Conservation (phyloP, 92 coral and sea anemone genomes). For the Phenganax subtilis region DNA sequence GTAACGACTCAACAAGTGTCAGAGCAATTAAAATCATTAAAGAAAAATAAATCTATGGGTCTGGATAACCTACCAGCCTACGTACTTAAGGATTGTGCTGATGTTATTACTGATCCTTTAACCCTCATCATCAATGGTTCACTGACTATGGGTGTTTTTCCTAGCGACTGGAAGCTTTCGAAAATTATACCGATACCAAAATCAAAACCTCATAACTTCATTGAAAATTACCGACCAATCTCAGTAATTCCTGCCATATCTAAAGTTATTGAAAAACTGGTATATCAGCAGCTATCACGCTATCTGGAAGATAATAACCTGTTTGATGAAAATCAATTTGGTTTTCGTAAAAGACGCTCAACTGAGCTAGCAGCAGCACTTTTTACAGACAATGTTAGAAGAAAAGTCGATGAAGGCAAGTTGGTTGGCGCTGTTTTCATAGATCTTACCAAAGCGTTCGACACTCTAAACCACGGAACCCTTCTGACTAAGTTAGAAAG, state of each 20-base stretch:
- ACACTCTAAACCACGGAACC: slow-evolving; percentile 12
- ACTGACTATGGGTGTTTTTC: slow-evolving; percentile 10
- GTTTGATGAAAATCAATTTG: slow-evolving; percentile 14
- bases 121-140: slow-evolving; percentile 25
- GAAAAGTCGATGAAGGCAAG: slow-evolving; percentile 30
- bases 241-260: slow-evolving; percentile 27
- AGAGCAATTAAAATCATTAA: slow-evolving; percentile 10
- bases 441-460: slow-evolving; percentile 18
- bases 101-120: slow-evolving; percentile 17
- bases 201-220: slow-evolving; percentile 3
- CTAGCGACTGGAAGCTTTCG: slow-evolving; percentile 31
- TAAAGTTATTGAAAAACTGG: slow-evolving; percentile 23
- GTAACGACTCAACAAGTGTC: slow-evolving; percentile 6
- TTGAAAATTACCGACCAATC: slow-evolving; percentile 24
- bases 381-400: slow-evolving; percentile 18
- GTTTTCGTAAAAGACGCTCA: slow-evolving; percentile 25
- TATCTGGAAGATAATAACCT: slow-evolving; percentile 21
- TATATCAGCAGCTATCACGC: slow-evolving; percentile 4
- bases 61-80: slow-evolving; percentile 27
- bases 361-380: slow-evolving; percentile 31
- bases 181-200: slow-evolving; percentile 18
- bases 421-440: slow-evolving; percentile 23
- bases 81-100: slow-evolving; percentile 25
- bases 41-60: slow-evolving; percentile 16
- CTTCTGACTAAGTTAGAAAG: slow-evolving; percentile 5